A percentile compares a stretch with the other conserved stretches of the same genome.
Evolutionary conservation across 2,113 vertebrate species (phyloP).

Genomic region (Burhinus oedicnemus): DNA sequence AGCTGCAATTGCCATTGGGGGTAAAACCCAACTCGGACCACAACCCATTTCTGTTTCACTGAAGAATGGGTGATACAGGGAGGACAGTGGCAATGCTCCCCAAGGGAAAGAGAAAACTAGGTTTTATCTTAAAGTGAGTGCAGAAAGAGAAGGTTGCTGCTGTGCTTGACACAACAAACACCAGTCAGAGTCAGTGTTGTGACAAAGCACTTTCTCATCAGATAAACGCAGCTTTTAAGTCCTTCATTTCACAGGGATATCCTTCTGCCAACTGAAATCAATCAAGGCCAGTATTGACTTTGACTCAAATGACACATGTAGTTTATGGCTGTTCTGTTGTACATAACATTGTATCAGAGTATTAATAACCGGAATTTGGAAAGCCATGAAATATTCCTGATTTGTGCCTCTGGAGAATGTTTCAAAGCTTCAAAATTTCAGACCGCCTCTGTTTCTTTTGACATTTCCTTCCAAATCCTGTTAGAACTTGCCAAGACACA

Average conservation of each 20-base stretch:
- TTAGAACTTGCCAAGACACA: neutral
- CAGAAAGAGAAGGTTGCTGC: neutral
- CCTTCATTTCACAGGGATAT: neutral
- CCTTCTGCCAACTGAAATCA: neutral
- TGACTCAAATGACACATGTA: neutral
- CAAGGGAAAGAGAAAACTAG: neutral
- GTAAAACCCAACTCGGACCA: neutral
- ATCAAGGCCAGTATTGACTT: neutral
- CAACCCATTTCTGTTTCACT: neutral
- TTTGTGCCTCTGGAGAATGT: neutral
- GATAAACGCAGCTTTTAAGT: neutral
- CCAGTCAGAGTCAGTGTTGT: neutral
- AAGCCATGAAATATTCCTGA: neutral
- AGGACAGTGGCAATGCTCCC: neutral
- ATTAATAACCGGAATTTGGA: neutral
- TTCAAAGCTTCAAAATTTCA: constrained; percentile 4
- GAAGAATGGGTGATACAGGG: neutral
- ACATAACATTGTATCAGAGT: neutral
- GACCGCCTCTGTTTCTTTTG: neutral
- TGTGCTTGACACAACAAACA: neutral
- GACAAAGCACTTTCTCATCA: neutral
- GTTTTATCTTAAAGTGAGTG: neutral
- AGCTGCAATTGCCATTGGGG: neutral
- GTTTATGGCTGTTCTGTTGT: neutral
- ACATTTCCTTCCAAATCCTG: neutral